Evolutionary conservation across 2,797 vertebrate genomes (phyloP).

Genomic region (Molossus molossus): DNA sequence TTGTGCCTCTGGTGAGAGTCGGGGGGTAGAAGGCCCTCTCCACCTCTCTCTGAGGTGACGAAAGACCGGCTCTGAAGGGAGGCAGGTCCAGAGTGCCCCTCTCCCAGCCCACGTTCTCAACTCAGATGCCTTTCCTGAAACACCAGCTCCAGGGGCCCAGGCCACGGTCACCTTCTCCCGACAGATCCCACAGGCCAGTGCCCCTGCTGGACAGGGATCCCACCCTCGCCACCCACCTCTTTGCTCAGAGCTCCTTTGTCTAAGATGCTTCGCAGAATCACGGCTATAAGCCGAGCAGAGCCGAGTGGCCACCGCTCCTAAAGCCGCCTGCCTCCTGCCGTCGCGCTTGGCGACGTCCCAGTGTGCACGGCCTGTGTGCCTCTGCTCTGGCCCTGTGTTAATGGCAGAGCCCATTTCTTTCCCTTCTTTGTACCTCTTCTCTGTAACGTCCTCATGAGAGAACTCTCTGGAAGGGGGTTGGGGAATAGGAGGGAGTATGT

Average conservation of each 20-base stretch:
- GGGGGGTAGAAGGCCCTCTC: not conserved
- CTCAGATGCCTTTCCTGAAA: not conserved
- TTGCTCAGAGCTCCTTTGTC: not conserved
- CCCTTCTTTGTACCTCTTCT: not conserved
- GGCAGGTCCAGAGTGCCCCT: not conserved
- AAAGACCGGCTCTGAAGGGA: not conserved
- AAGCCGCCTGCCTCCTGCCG: not conserved
- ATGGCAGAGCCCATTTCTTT: not conserved
- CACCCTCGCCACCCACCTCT: not conserved
- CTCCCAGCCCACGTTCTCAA: not conserved
- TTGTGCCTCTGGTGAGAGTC: not conserved
- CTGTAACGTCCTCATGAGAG: not conserved
- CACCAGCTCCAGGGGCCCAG: not conserved
- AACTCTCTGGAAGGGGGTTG: not conserved
- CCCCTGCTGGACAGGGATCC: not conserved
- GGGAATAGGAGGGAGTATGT: not conserved
- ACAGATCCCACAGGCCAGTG: not conserved
- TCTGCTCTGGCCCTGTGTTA: not conserved
- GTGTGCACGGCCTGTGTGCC: fast-evolving
- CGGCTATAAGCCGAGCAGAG: not conserved
- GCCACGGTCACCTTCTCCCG: not conserved
- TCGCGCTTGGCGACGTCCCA: not conserved
- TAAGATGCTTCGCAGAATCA: not conserved
- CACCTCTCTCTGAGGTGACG: not conserved
- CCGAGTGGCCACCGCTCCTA: not conserved